Base-by-base conservation (phyloP, 2,113 vertebrate species). In the Collichthys lucidus region DNA sequence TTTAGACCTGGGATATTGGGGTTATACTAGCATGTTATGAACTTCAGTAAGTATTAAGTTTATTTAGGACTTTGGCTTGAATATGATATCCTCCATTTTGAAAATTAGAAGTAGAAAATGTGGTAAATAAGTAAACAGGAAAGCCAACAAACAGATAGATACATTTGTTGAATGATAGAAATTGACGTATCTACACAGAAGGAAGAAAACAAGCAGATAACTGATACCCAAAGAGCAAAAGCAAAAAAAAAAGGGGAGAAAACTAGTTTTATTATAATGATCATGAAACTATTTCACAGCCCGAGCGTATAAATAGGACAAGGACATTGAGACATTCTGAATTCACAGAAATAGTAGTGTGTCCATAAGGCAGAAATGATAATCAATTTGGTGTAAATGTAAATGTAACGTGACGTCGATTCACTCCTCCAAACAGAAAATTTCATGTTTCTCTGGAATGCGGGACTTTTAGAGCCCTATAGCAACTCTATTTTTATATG, bases 391-490 rank as follows among this genome's bases (percentile, higher is more conserved):
- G 10, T 6, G 44, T 42, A 22, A 24, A 65, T 24, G n/a, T 24
- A 65, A 16, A 2, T 24, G 15, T 60, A 31, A 55, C 12, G 35
- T 40, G 35, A 40, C 57, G 47, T 20, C 0, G 0, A 35, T 47
- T 49, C 50, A 57, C 11, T 40, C 19, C 16, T 40, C n/a, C 63
- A 75, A 31, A 78, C 26, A 42, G 7, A 73, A 10, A 42, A 31
- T 35, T 22, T 71, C 4, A 1, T 20, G 40, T 56, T 40, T 40
- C 31, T 42, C 3, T 1, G 40, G 55, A 66, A 69, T 63, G 22
- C 46, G 40, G 59, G 59, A 56, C 62, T 80, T 87, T 77, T 35
- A 9, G 17, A 65, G 72, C 19, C 72, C 46, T 67, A 53, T 44
- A 55, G 56, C 49, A 12, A 11, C 22, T 68, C n/a, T 2, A 24